Conservation (phyloP, 2,797 vertebrate genomes). For the Sebastes steindachneri region DNA sequence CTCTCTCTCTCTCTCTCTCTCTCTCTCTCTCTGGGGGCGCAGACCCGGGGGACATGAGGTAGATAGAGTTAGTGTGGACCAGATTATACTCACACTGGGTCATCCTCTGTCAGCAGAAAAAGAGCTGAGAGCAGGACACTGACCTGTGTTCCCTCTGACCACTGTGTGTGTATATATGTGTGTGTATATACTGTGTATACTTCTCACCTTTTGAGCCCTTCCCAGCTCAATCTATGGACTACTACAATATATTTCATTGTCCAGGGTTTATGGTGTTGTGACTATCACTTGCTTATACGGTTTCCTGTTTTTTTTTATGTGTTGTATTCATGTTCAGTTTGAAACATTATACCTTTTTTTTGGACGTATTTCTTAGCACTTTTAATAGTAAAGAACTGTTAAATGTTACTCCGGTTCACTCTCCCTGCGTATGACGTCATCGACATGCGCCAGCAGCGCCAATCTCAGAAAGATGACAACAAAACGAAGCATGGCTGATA, state of each 20-base stretch:
- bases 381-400: no score
- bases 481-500: neutral
- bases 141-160: conserved; percentile 66
- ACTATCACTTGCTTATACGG: neutral
- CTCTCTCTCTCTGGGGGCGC: conserved; percentile 32
- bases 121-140: conserved; percentile 73
- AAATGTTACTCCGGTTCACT: no score
- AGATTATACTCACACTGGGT: conserved; percentile 70
- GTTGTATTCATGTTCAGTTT: neutral
- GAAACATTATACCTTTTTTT: no score
- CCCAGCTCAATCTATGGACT: neutral
- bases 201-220: conserved; percentile 33
- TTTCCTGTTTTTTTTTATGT: neutral
- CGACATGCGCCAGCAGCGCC: no score
- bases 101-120: conserved; percentile 77
- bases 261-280: neutral
- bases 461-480: no score
- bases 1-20: neutral
- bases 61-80: conserved; percentile 66
- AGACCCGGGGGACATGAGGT: conserved; percentile 54
- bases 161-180: conserved; percentile 5
- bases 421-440: no score
- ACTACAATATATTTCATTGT: conserved; percentile 24
- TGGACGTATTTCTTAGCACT: no score
- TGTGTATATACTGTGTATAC: neutral